Evolutionary conservation across 53 echinoderm and acorn worm genomes (phyloP).

Genomic region (Temnopleurus reevesii): DNA sequence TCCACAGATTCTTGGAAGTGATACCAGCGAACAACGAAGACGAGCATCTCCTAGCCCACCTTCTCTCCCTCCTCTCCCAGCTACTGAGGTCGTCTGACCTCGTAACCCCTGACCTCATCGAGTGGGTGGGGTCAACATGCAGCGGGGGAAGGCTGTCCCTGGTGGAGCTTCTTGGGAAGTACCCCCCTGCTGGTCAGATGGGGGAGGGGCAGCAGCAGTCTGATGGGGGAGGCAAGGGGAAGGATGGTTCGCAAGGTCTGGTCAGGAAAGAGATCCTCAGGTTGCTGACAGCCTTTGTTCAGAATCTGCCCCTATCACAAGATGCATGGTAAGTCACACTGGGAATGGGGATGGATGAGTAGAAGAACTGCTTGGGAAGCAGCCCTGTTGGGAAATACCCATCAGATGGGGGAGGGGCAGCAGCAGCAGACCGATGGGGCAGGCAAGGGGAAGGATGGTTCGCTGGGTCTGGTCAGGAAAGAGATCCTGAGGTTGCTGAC

Average conservation of each 20-base stretch:
- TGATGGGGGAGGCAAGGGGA: conserved; percentile 42
- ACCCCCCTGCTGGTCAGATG: conserved; percentile 37
- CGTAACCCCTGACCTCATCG: conserved; percentile 68
- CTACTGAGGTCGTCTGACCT: conserved; percentile 69
- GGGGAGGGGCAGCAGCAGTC: conserved; percentile 58
- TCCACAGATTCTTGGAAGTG: conserved; percentile 75
- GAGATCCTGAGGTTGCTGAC: conserved; percentile 73
- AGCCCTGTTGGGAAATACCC: conserved; percentile 31
- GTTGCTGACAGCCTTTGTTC: conserved; percentile 71
- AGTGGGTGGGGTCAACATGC: conserved; percentile 69
- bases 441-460: conserved; percentile 32
- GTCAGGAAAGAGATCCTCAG: conserved; percentile 79
- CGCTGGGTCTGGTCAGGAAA: conserved; percentile 73
- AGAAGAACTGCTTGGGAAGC: conserved; percentile 62
- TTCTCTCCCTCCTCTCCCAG: conserved; percentile 69
- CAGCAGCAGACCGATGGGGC: conserved; percentile 53
- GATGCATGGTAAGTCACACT: conserved; percentile 62
- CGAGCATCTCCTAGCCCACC: conserved; percentile 74
- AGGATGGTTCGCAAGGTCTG: conserved; percentile 51
- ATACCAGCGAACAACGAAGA: conserved; percentile 83
- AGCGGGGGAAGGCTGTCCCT: conserved; percentile 42
- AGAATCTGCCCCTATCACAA: conserved; percentile 67
- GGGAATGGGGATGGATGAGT: too few species aligned
- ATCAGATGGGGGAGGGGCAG: conserved; percentile 50
- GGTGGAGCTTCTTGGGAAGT: conserved; percentile 65